These are phyloP conservation scores for Drosophila sp. DNA, from an alignment of 1,140 invertebrate species.

Conservation along the genomic window DNA sequence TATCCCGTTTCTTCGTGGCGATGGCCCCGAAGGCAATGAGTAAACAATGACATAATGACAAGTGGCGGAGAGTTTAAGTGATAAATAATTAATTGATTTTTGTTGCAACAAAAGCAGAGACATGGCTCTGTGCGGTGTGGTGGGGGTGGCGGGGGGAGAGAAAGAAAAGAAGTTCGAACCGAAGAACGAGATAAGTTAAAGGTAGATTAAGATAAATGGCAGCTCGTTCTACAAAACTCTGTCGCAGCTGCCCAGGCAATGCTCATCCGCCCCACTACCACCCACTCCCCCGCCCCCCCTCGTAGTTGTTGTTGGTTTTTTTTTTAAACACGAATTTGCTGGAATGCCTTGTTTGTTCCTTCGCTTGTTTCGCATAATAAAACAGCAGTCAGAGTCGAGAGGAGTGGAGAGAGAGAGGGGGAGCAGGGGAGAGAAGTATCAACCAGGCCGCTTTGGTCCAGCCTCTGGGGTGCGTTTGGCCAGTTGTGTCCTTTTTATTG, in stretches of 20 bases:
- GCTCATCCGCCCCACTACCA: neutral
- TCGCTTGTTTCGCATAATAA: conserved; percentile 79
- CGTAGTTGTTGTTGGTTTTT: conserved; percentile 37
- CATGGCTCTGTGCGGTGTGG: conserved; percentile 4
- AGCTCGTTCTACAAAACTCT: conserved; percentile 55
- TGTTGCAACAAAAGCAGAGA: conserved; percentile 75
- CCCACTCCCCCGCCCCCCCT: neutral
- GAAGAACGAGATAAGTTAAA: conserved; percentile 78
- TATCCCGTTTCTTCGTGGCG: conserved; percentile 40
- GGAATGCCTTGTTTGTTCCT: conserved; percentile 70
- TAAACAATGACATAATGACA: conserved; percentile 83
- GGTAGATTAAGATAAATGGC: conserved; percentile 81
- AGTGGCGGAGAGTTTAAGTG: conserved; percentile 83
- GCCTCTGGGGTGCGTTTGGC: conserved; percentile 71
- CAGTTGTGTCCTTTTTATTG: conserved; percentile 78
- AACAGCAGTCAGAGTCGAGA: conserved; percentile 49
- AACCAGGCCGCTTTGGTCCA: conserved; percentile 12
- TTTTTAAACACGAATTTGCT: conserved; percentile 76
- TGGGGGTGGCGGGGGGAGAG: conserved; percentile 13
- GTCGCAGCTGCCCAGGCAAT: conserved; percentile 50
- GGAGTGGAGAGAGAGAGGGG: neutral
- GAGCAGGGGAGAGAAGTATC: neutral
- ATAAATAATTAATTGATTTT: conserved; percentile 83
- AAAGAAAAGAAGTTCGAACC: conserved; percentile 60
- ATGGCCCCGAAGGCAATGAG: conserved; percentile 64